phyloP scores from a whole-genome alignment of 2,797 vertebrate species.

The Syngnathus acus region DNA sequence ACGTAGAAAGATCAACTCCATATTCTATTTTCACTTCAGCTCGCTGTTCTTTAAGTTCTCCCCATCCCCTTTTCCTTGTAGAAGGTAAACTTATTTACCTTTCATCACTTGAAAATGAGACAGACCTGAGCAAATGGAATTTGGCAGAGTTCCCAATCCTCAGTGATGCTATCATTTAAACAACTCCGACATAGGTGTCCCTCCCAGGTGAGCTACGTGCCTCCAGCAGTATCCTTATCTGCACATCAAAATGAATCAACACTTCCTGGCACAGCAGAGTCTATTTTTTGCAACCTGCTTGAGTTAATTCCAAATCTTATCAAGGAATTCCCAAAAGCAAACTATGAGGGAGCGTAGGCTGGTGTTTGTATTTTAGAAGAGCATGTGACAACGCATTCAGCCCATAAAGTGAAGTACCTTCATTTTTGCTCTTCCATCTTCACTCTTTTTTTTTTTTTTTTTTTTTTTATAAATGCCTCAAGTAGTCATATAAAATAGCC shows the following conservation, averaged over 20 bases:
- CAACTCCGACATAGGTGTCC: conserved; percentile 17
- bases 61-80: background rate
- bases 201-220: conserved; percentile 51
- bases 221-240: conserved; percentile 29
- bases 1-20: background rate
- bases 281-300: conserved; percentile 40
- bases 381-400: background rate
- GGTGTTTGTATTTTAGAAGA: conserved; percentile 6
- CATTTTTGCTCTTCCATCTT: background rate
- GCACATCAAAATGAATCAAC: conserved; percentile 33
- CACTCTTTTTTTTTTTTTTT: background rate
- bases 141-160: conserved; percentile 9
- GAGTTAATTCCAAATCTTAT: conserved; percentile 33
- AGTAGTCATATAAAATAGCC: background rate
- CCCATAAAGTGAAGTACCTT: background rate
- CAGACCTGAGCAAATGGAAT: conserved; percentile 8
- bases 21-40: background rate
- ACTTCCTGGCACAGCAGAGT: conserved; percentile 13
- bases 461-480: background rate
- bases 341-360: conserved; percentile 14
- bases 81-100: background rate
- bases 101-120: background rate
- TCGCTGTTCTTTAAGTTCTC: background rate
- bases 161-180: conserved; percentile 28
- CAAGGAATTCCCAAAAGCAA: conserved; percentile 32